Conservation (phyloP, 2,888 invertebrate genomes). For the Sinopyrophorus schimmeli region DNA sequence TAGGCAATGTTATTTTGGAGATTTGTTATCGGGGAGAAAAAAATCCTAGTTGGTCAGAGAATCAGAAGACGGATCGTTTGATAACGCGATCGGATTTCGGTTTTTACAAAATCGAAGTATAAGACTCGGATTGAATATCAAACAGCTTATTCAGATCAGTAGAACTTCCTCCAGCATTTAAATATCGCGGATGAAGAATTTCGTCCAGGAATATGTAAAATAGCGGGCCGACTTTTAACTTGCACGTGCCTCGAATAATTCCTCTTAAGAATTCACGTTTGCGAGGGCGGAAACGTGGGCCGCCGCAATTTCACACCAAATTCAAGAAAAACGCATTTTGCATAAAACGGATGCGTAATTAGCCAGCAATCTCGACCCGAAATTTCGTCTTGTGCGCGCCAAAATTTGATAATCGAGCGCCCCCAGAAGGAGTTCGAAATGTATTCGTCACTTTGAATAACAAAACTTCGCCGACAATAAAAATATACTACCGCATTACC, state of each 20-base stretch:
- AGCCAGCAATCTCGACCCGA: not conserved
- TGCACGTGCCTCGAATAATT: conserved; percentile 35
- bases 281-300: conserved; percentile 21
- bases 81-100: conserved; percentile 26
- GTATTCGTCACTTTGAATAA: conserved; percentile 37
- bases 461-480: conserved; percentile 38
- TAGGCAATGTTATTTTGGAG: too few species aligned
- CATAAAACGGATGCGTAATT: conserved; percentile 16
- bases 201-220: conserved; percentile 42
- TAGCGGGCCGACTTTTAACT: conserved; percentile 40
- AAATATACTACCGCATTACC: conserved; percentile 38
- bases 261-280: too few species aligned
- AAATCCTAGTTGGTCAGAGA: too few species aligned
- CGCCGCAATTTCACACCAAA: conserved; percentile 20
- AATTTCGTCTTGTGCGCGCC: not conserved
- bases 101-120: conserved; percentile 42
- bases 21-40: too few species aligned
- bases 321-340: conserved; percentile 18
- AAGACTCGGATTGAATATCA: conserved; percentile 44
- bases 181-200: conserved; percentile 42
- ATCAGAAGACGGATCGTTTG: conserved; percentile 23
- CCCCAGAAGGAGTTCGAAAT: conserved; percentile 33
- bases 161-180: conserved; percentile 37
- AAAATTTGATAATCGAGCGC: not conserved
- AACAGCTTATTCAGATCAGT: conserved; percentile 44